Percentiles rank a stretch among this genome's conserved stretches.
phyloP scores from a whole-genome alignment of 2,797 vertebrate species.

The Moxostoma hubbsi region DNA sequence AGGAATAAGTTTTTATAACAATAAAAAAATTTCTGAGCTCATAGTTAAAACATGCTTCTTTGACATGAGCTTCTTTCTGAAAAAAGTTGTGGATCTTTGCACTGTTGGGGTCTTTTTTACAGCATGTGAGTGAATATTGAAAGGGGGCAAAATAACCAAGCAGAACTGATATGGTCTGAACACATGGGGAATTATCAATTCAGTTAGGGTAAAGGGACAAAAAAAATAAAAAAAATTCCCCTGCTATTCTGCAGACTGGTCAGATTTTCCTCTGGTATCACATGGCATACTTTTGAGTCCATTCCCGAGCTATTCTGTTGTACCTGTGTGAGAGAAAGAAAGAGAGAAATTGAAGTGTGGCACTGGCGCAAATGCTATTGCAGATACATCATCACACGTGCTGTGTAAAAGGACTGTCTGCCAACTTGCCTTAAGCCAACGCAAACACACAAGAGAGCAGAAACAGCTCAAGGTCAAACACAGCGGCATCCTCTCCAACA shows the following conservation, averaged over 20 bases:
- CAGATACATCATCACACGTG: constrained; percentile 35
- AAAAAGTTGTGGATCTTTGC: constrained; percentile 84
- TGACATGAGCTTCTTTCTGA: constrained; percentile 81
- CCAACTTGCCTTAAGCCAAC: constrained; percentile 36
- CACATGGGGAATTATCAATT: constrained; percentile 61
- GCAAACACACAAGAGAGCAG: constrained; percentile 36
- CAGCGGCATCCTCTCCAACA: background rate
- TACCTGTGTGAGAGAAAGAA: constrained; percentile 80
- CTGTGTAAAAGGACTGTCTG: constrained; percentile 43
- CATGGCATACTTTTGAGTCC: constrained; percentile 99
- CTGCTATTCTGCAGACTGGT: constrained; percentile 88
- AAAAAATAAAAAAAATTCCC: no score
- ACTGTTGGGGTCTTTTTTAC: constrained; percentile 81
- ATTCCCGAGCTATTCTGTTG: constrained; percentile 99
- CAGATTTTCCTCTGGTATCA: constrained; percentile 83
- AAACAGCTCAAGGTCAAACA: constrained; percentile 47
- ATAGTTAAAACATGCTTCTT: constrained; percentile 88
- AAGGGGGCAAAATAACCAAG: constrained; percentile 63
- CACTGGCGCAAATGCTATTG: constrained; percentile 15
- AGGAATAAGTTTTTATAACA: constrained; percentile 69
- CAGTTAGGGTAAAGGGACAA: constrained; percentile 64
- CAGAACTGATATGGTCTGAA: constrained; percentile 66
- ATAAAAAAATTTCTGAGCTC: constrained; percentile 85
- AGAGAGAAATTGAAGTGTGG: constrained; percentile 4
- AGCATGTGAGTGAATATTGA: constrained; percentile 86